phyloP scores from a whole-genome alignment of 1,140 invertebrate species.

The Lasioglossum baleicum region DNA sequence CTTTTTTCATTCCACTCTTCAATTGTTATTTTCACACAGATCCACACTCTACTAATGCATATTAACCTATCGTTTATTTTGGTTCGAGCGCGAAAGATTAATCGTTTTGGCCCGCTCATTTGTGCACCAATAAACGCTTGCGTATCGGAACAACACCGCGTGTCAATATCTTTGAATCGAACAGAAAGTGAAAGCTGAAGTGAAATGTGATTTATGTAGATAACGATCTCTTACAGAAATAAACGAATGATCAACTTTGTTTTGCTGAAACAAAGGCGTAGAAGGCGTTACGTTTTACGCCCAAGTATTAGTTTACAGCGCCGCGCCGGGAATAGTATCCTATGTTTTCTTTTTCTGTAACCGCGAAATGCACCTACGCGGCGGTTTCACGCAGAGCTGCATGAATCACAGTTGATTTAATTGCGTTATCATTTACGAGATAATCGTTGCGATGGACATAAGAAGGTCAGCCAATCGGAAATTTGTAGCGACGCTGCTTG shows the following conservation, averaged over 20 bases:
- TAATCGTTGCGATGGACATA: slow-evolving; percentile 17
- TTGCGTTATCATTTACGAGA: slow-evolving; percentile 47
- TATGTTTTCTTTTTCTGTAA: slow-evolving; percentile 16
- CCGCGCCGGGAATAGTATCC: not conserved
- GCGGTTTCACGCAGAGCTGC: slow-evolving; percentile 5
- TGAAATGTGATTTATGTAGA: not conserved
- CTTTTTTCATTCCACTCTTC: no score
- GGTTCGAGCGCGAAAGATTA: no score
- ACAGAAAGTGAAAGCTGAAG: not conserved
- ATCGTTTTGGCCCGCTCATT: no score
- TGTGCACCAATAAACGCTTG: no score
- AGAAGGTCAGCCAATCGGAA: slow-evolving; percentile 29
- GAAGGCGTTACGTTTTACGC: not conserved
- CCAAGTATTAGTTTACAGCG: not conserved
- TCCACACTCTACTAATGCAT: no score
- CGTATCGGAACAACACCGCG: no score
- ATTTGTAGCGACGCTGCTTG: not conserved
- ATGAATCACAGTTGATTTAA: slow-evolving; percentile 33
- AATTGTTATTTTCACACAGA: no score
- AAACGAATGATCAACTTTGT: not conserved
- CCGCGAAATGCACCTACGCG: slow-evolving; percentile 18
- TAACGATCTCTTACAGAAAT: not conserved
- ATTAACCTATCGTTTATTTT: no score
- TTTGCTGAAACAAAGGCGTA: not conserved
- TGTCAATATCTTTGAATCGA: no score